A percentile compares a stretch with the other conserved stretches of the same genome.
Conservation (phyloP, 2,888 invertebrate genomes). For the Gerris lacustris region DNA sequence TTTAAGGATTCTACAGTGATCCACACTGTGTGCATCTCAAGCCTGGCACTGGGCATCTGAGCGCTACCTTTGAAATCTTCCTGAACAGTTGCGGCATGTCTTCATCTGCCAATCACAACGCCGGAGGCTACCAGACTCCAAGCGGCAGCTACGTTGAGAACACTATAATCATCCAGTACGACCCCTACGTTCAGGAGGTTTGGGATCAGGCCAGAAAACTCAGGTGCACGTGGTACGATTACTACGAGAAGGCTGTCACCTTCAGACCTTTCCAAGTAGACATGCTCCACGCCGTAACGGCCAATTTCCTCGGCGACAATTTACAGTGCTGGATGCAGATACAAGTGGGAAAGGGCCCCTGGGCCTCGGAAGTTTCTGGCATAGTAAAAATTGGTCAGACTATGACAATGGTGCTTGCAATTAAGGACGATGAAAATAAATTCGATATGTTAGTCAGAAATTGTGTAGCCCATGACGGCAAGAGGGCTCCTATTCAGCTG, state of each 20-base stretch:
- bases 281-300: slow-evolving; percentile 87
- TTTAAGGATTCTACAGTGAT: slow-evolving; percentile 54
- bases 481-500: slow-evolving; percentile 80
- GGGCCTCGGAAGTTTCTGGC: slow-evolving; percentile 93
- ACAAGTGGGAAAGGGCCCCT: slow-evolving; percentile 89
- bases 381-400: slow-evolving; percentile 93
- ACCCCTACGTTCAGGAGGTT: slow-evolving; percentile 74
- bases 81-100: slow-evolving; percentile 87
- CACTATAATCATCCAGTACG: slow-evolving; percentile 87
- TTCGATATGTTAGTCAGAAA: slow-evolving; percentile 91
- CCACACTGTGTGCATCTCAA: slow-evolving; percentile 83
- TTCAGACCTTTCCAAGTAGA: slow-evolving; percentile 93
- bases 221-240: slow-evolving; percentile 91
- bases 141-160: slow-evolving; percentile 90
- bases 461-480: slow-evolving; percentile 89
- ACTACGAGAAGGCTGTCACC: slow-evolving; percentile 88
- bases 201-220: slow-evolving; percentile 90
- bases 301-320: slow-evolving; percentile 90
- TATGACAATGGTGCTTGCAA: slow-evolving; percentile 91
- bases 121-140: slow-evolving; percentile 75
- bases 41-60: slow-evolving; percentile 71
- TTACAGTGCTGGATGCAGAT: slow-evolving; percentile 97
- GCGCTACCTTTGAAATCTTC: slow-evolving; percentile 86
- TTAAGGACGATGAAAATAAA: slow-evolving; percentile 90
- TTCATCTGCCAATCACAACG: slow-evolving; percentile 65